Percentiles rank a stretch among this genome's conserved stretches.
phyloP scores from a whole-genome alignment of 1,140 invertebrate genomes.

The Drosophila santomea region DNA sequence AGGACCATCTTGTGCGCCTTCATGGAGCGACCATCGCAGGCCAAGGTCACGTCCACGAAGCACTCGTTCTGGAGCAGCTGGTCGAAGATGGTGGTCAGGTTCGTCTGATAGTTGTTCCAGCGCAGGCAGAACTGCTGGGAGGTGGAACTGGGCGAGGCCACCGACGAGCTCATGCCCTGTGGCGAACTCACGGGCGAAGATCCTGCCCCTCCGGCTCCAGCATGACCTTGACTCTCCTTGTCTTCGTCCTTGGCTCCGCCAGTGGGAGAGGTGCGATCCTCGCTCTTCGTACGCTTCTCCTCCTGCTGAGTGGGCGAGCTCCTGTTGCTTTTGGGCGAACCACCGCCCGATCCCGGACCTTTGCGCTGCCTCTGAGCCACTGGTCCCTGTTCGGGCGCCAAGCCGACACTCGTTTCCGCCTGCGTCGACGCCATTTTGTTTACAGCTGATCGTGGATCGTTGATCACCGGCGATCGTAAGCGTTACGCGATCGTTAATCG shows the following conservation, averaged over 20 bases:
- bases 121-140: slow-evolving; percentile 91
- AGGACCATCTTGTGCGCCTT: slow-evolving; percentile 97
- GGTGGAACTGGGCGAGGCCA: slow-evolving; percentile 36
- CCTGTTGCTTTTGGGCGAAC: slow-evolving; percentile 13
- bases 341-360: slow-evolving; percentile 15
- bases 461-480: slow-evolving; percentile 10
- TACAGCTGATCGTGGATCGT: slow-evolving; percentile 31
- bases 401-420: slow-evolving; percentile 40
- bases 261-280: slow-evolving; percentile 22
- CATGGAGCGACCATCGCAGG: slow-evolving; percentile 95
- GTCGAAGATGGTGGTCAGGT: slow-evolving; percentile 96
- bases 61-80: slow-evolving; percentile 95
- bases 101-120: slow-evolving; percentile 97
- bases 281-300: slow-evolving; percentile 18
- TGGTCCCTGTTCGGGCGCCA: slow-evolving; percentile 52
- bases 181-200: slow-evolving; percentile 41
- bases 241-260: slow-evolving; percentile 9
- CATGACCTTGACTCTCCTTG: slow-evolving; percentile 4
- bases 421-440: slow-evolving; percentile 47
- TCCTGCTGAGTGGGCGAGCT: slow-evolving; percentile 28
- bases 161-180: slow-evolving; percentile 21
- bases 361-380: slow-evolving; percentile 63
- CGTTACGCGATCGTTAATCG: slow-evolving; percentile 17
- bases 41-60: slow-evolving; percentile 96
- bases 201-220: slow-evolving; percentile 8